Conservation (phyloP, 2,888 invertebrate species). For the Scaptomyza flava region DNA sequence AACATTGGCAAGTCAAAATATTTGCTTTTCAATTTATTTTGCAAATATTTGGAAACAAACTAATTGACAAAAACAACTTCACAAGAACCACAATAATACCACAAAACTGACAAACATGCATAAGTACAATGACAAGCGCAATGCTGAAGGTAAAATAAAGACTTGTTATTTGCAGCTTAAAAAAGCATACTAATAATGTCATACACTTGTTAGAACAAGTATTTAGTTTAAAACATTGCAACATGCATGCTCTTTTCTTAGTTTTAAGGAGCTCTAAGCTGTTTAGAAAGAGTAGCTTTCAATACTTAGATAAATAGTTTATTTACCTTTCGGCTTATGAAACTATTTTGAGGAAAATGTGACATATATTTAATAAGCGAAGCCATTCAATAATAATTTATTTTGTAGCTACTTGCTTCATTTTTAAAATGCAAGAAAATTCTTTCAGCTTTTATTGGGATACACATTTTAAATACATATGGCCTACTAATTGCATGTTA, state of each 20-base stretch:
- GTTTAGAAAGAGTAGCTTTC: too few relatives aligned
- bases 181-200: not conserved
- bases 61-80: slow-evolving; percentile 16
- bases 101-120: slow-evolving; percentile 23
- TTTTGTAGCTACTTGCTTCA: too few relatives aligned
- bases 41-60: slow-evolving; percentile 39
- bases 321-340: too few relatives aligned
- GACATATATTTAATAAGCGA: too few relatives aligned
- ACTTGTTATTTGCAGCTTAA: not conserved
- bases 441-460: not conserved
- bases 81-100: slow-evolving; percentile 11
- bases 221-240: too few relatives aligned
- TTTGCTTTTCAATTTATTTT: slow-evolving; percentile 42
- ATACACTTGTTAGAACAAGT: too few relatives aligned
- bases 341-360: too few relatives aligned
- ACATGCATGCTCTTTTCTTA: too few relatives aligned
- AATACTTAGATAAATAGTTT: too few relatives aligned
- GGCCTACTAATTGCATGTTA: not conserved
- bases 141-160: not conserved
- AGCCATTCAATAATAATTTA: too few relatives aligned
- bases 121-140: slow-evolving; percentile 22
- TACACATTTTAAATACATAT: not conserved
- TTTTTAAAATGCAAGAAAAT: not conserved
- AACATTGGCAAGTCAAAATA: slow-evolving; percentile 8
- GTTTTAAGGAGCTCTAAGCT: too few relatives aligned